Percentiles rank a stretch among this genome's conserved stretches.
These are phyloP conservation scores for Pterois miles DNA, from an alignment of 2,797 vertebrate genomes.

Conservation along the genomic window DNA sequence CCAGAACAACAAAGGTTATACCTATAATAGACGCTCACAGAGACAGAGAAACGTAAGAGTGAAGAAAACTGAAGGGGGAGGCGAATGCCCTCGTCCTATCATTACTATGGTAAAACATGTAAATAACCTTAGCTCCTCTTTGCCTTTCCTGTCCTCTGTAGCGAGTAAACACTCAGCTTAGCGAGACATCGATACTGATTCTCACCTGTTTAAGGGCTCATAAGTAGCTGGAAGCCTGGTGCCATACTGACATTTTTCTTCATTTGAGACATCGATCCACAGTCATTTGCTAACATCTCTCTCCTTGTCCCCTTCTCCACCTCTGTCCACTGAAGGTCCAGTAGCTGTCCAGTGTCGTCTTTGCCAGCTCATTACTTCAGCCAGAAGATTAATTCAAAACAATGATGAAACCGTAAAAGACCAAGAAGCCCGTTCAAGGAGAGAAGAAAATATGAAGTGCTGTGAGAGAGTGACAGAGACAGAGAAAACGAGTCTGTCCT, in stretches of 20 bases:
- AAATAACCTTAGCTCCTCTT: conserved; percentile 44
- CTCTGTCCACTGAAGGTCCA: not conserved
- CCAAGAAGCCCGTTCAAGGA: not conserved
- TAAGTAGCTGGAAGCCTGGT: conserved; percentile 23
- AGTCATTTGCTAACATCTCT: conserved; percentile 23
- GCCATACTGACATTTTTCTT: conserved; percentile 38
- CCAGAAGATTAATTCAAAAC: not conserved
- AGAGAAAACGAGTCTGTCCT: conserved; percentile 21
- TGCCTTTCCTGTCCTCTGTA: conserved; percentile 48
- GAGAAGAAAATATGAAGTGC: not conserved
- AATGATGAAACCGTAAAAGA: not conserved
- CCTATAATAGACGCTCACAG: conserved; percentile 9
- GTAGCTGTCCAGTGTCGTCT: not conserved
- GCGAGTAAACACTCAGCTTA: conserved; percentile 53
- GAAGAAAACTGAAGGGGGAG: not conserved
- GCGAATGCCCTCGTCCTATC: conserved; percentile 19
- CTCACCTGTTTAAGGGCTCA: conserved; percentile 59
- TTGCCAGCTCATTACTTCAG: not conserved
- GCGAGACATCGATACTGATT: conserved; percentile 33
- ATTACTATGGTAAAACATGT: conserved; percentile 70
- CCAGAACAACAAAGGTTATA: conserved; percentile 27
- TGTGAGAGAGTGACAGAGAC: not conserved
- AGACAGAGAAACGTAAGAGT: not conserved
- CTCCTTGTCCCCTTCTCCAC: not conserved
- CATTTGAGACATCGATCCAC: conserved; percentile 48